phyloP scores from a whole-genome alignment of 2,888 invertebrate genomes.

The Augiades crinisus region DNA sequence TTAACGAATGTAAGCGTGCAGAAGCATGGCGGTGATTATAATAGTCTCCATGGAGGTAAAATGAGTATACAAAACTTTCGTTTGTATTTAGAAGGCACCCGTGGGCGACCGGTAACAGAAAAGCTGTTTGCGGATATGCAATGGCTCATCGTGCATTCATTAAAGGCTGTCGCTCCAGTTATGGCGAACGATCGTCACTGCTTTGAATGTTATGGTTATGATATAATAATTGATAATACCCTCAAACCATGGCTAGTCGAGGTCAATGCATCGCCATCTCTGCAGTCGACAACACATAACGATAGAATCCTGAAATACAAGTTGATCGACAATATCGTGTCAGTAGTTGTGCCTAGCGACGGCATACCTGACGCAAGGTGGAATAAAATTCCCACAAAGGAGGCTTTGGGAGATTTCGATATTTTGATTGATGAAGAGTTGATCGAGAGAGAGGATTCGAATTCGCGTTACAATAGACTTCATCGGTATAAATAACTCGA shows the following conservation, averaged over 20 bases:
- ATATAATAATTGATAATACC: constrained; percentile 96
- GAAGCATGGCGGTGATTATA: constrained; percentile 98
- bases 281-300: constrained; percentile 96
- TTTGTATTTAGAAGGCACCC: constrained; percentile 94
- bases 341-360: constrained; percentile 93
- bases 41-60: constrained; percentile 96
- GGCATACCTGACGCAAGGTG: constrained; percentile 94
- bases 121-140: constrained; percentile 94
- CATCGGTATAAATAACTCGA: constrained; percentile 25
- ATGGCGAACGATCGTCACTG: constrained; percentile 97
- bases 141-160: constrained; percentile 95
- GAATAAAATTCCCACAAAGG: constrained; percentile 90
- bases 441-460: constrained; percentile 82
- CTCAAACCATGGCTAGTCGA: constrained; percentile 97
- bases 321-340: constrained; percentile 95
- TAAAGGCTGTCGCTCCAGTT: constrained; percentile 96
- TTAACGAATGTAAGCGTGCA: constrained; percentile 97
- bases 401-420: constrained; percentile 91
- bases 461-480: constrained; percentile 29
- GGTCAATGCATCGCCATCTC: constrained; percentile 97
- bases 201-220: constrained; percentile 97
- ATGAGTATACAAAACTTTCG: constrained; percentile 96
- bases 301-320: constrained; percentile 97
- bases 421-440: constrained; percentile 92
- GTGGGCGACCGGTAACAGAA: constrained; percentile 94